A percentile compares a stretch with the other conserved stretches of the same genome.
These are phyloP conservation scores for Tachypleus tridentatus DNA, from an alignment of 1,140 invertebrate species.

Conservation along the genomic window DNA sequence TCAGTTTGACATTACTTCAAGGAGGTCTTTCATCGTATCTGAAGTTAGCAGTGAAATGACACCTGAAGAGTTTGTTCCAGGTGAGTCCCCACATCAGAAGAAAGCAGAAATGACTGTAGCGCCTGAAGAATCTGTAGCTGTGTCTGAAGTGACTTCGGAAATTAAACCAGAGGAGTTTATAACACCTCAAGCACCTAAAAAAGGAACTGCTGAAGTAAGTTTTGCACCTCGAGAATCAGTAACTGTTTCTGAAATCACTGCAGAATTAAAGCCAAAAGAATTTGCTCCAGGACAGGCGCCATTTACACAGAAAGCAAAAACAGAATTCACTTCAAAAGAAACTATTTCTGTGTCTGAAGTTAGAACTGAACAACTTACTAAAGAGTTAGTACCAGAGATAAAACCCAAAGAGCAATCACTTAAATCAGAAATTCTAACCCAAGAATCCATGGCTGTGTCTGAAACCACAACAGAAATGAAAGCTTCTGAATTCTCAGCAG, in stretches of 20 bases:
- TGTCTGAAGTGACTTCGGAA: conserved; percentile 16
- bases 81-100: conserved; percentile 15
- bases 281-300: conserved; percentile 8
- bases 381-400: conserved; percentile 8
- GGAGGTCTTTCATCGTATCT: conserved; percentile 13
- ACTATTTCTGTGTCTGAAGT: conserved; percentile 17
- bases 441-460: conserved; percentile 13
- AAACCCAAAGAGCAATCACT: conserved; percentile 7
- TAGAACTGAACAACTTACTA: conserved; percentile 3
- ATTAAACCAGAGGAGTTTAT: conserved; percentile 13
- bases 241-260: conserved; percentile 14
- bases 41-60: conserved; percentile 17
- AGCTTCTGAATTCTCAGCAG: conserved; percentile 2
- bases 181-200: conserved; percentile 8
- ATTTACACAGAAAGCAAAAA: conserved; percentile 10
- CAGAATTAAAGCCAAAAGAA: conserved; percentile 15
- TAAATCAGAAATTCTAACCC: conserved; percentile 48
- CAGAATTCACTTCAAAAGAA: conserved; percentile 10
- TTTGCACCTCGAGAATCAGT: conserved; percentile 15
- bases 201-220: conserved; percentile 10
- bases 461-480: conserved; percentile 12
- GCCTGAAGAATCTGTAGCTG: conserved; percentile 16
- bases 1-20: conserved; percentile 11
- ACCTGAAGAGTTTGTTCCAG: conserved; percentile 11
- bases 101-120: conserved; percentile 9